These are phyloP conservation scores for Nesogale talazaci DNA, from an alignment of 2,113 vertebrate genomes.

Conservation along the genomic window DNA sequence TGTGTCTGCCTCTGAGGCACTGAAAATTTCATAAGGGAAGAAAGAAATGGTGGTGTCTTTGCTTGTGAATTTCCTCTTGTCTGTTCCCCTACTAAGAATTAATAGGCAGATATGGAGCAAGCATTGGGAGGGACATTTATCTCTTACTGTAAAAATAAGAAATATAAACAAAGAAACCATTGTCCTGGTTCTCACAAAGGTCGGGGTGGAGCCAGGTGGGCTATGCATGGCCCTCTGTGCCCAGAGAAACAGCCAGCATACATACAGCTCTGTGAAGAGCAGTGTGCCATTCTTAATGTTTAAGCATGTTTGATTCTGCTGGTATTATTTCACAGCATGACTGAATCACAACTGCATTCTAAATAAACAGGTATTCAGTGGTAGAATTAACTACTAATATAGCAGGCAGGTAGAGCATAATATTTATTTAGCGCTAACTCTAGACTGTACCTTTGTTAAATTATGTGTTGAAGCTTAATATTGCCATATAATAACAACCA, in stretches of 20 bases:
- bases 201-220: no score
- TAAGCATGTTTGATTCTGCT: background rate
- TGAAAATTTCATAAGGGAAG: background rate
- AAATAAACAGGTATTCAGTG: background rate
- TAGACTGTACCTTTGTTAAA: background rate
- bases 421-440: background rate
- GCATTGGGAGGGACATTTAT: slow-evolving; percentile 36
- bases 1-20: background rate
- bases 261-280: background rate
- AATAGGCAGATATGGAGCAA: slow-evolving; percentile 64
- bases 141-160: slow-evolving; percentile 72
- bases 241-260: no score
- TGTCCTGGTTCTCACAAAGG: no score
- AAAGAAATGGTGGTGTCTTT: background rate
- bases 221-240: no score
- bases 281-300: background rate
- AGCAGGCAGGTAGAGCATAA: background rate
- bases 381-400: background rate
- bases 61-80: slow-evolving; percentile 43
- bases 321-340: background rate
- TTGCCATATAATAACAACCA: no score
- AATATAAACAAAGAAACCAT: background rate
- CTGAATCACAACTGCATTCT: slow-evolving; percentile 14
- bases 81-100: slow-evolving; percentile 16
- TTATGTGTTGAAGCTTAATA: no score